Evolutionary conservation across 2,888 invertebrate genomes (phyloP), one percentile per base, ranked within the genome.

Genomic region (Amiota minor): DNA sequence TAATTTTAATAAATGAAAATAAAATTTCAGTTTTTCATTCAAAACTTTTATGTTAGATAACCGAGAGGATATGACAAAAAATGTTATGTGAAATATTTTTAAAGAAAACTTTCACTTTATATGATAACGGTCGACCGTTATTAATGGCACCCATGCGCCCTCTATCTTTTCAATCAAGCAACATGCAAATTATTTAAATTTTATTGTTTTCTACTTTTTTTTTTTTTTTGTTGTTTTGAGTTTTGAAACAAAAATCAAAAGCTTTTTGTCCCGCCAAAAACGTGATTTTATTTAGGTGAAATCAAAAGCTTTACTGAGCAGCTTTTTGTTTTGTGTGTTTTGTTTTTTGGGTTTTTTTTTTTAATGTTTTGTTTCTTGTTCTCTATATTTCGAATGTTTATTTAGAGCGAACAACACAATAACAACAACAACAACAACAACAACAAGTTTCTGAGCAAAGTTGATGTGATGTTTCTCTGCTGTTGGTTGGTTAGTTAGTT

Each of bases 291-390:
- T 59, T 20, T 45, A 75, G n/a, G 76, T 71, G 78, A 73, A 64
- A 79, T 74, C 70, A 75, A 78, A 71, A 18, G 47, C 50, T 50
- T 67, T 49, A 76, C 76, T 73, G 71, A 69, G 74, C 75, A 62
- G 78, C 74, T 75, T 79, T 78, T 79, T 82, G 77, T 82, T 85
- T 77, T 76, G 77, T 78, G 78, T 82, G 77, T 82, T 85, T 77
- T 76, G 77, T 76, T 69, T 69, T 67, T 35, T 23, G 23, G 11
- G 3, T 35, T 35, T 35, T 18, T 62, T 62, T 35, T 35, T 35
- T n/a, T n/a, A n/a, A n/a, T n/a, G 35, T 62, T 61, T 18, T 20
- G 16, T 61, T 18, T 18, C 61, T 6, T 59, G 68, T 53, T 23
- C 69, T 68, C 61, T 59, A 8, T 35, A 35, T 35, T 35, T 74